Base-by-base conservation (phyloP, 1,140 invertebrate genomes). In the Centruroides vittatus region DNA sequence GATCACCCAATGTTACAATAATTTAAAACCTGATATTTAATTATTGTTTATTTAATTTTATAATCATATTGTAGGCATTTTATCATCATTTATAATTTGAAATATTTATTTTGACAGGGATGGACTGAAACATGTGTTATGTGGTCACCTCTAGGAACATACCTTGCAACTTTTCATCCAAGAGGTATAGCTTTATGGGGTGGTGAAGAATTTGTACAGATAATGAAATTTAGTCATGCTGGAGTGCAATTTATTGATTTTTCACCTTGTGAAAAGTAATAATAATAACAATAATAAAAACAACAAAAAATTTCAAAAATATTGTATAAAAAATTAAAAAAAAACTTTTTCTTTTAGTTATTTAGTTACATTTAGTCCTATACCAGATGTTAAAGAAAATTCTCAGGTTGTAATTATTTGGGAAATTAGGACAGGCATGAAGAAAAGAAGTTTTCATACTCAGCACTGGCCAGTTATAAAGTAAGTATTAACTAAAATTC, bases 111-210 rank as follows among this genome's bases (percentile, higher is more conserved):
- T 41, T 71, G 2, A 23, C 0, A 92, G 88, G 80, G 84, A 62
- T 96, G 93, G 91, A 93, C 92, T 11, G 93, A 98, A 72, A 65
- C 60, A 0, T 93, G 93, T 71, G 87, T 95, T 1, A 88, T 88
- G 67, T 99, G 96, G 95, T 98, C 95, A 34, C 95, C 93, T 1
- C 76, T 93, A 48, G 97, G 97, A 47, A 97, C 93, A 3, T 99
- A 94, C 74, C 76, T 99, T 49, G 84, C 93, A 0, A 98, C 96
- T 0, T 93, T 98, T 74, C 96, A 99, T 73, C 85, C 85, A 71
- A 83, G 86, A 67, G 97, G 97, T 65, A 90, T 98, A 60, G 93
- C 91, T 0, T 76, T 99, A 34, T 99, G 96, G 96, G 95, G 92
- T 55, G 94, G 95, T 1, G 86, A 90, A 47, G 84, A 88, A 64